phyloP scores from a whole-genome alignment of 2,888 invertebrate species.

The Ectobius pallidus region DNA sequence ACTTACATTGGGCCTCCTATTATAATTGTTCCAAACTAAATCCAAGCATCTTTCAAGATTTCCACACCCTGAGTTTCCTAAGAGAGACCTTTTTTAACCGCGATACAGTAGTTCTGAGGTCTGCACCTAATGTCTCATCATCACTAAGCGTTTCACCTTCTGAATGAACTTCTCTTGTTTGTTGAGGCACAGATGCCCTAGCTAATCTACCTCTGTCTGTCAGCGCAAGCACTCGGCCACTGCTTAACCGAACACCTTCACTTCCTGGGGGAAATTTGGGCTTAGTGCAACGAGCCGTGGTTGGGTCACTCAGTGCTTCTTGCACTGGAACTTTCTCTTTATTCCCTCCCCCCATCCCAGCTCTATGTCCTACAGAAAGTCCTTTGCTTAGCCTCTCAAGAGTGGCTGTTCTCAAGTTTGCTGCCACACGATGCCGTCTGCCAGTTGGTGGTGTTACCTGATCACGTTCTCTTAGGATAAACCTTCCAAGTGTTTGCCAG shows the following conservation, averaged over 20 bases:
- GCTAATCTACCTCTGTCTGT: slow-evolving; percentile 53
- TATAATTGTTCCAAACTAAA: slow-evolving; percentile 24
- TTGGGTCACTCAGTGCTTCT: slow-evolving; percentile 68
- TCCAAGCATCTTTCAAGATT: slow-evolving; percentile 62
- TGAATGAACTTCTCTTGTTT: slow-evolving; percentile 70
- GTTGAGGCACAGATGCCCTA: slow-evolving; percentile 54
- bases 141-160: slow-evolving; percentile 74
- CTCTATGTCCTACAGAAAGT: slow-evolving; percentile 68
- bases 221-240: slow-evolving; percentile 53
- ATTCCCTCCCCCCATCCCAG: slow-evolving; percentile 60
- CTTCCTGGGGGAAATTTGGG: slow-evolving; percentile 46
- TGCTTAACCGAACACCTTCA: slow-evolving; percentile 37
- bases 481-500: slow-evolving; percentile 88
- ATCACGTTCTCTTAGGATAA: slow-evolving; percentile 74
- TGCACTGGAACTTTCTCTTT: slow-evolving; percentile 63
- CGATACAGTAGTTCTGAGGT: slow-evolving; percentile 75
- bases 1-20: slow-evolving; percentile 24
- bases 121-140: slow-evolving; percentile 66
- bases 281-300: slow-evolving; percentile 53
- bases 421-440: slow-evolving; percentile 61
- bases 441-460: slow-evolving; percentile 63
- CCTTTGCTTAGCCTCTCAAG: slow-evolving; percentile 70
- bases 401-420: slow-evolving; percentile 61
- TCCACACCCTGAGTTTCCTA: slow-evolving; percentile 79
- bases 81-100: slow-evolving; percentile 80